Percentiles rank a stretch among this genome's conserved stretches.
Conservation (phyloP, 2,888 invertebrate genomes). For the Alviniconcha strummeri region DNA sequence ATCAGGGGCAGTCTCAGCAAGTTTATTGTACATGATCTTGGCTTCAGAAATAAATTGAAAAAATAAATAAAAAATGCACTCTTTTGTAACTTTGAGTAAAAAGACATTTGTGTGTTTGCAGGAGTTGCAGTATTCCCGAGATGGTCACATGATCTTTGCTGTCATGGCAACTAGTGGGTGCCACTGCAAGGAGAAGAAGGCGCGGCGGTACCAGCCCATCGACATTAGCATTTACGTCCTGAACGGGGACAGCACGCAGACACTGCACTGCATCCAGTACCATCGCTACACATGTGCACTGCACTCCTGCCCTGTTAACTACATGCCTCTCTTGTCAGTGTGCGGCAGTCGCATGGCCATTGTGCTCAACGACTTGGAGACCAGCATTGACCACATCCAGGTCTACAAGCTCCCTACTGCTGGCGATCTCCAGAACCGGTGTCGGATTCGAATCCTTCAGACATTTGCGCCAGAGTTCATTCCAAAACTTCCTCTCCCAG, state of each 20-base stretch:
- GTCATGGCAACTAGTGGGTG: conserved; percentile 66
- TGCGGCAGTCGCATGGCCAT: conserved; percentile 72
- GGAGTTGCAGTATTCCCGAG: conserved; percentile 67
- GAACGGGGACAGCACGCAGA: conserved; percentile 66
- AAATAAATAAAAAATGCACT: neutral
- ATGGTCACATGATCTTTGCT: conserved; percentile 70
- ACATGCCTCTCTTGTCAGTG: conserved; percentile 69
- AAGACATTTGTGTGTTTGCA: neutral
- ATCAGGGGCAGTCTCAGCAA: too few species aligned
- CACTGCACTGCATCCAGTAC: conserved; percentile 71
- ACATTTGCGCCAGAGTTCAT: conserved; percentile 61
- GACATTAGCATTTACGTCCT: conserved; percentile 70
- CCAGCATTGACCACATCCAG: conserved; percentile 67
- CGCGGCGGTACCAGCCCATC: conserved; percentile 66
- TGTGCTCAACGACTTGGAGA: conserved; percentile 67
- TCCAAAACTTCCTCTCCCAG: conserved; percentile 67
- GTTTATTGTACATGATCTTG: too few species aligned
- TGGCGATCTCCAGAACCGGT: conserved; percentile 67
- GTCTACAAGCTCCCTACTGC: conserved; percentile 70
- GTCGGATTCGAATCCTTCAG: conserved; percentile 68
- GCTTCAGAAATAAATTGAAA: neutral
- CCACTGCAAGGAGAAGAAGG: conserved; percentile 68
- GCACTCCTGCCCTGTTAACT: conserved; percentile 71
- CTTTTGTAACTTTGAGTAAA: neutral
- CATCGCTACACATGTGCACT: conserved; percentile 69